Evolutionary conservation across 2,113 vertebrate species (phyloP), one percentile per base, ranked within the genome.

Genomic region (Plecotus auritus): DNA sequence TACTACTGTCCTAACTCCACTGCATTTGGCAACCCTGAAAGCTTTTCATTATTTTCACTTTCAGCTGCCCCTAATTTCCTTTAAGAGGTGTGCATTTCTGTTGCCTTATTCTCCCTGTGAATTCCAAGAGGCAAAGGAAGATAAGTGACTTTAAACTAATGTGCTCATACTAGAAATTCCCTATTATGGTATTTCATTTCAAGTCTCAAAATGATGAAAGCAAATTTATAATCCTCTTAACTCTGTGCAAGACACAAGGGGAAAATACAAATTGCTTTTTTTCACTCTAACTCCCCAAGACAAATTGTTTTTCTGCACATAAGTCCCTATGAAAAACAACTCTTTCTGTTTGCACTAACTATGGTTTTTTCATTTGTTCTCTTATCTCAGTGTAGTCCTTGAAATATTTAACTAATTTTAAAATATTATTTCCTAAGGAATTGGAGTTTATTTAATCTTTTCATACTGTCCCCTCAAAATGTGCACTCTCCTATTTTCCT

Each of bases 161-260:
- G 59, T 92, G 51, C 3, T 66, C 37, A 32, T 56, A 72, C 17
- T 56, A 59, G n/a, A 94, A 94, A 83, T 78, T 17, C 37, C 85
- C 49, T 87, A n/a, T 84, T 90, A 73, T 28, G 4, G 13, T 74
- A 69, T 87, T 95, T 92, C 37, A 90, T 87, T 94, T 87, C 54
- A 87, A 90, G 54, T 92, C 18, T 90, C 54, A 78, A 87, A 92
- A 87, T 61, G 35, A 78, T 94, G 51, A 93, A 94, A 94, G n/a
- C 17, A 73, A 69, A 93, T 67, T 83, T 67, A 69, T 90, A 96
- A 93, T 90, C 87, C 37, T 93, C 45, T 90, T 74, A 94, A 90
- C 23, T 83, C 20, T 90, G 18, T 87, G 54, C 37, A 78, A 81
- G n/a, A 73, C 70, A 86, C 73, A 66, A 80, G 66, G 32, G 42